Base-by-base conservation (phyloP, 2,797 vertebrate species). In the Hippoglossus hippoglossus region DNA sequence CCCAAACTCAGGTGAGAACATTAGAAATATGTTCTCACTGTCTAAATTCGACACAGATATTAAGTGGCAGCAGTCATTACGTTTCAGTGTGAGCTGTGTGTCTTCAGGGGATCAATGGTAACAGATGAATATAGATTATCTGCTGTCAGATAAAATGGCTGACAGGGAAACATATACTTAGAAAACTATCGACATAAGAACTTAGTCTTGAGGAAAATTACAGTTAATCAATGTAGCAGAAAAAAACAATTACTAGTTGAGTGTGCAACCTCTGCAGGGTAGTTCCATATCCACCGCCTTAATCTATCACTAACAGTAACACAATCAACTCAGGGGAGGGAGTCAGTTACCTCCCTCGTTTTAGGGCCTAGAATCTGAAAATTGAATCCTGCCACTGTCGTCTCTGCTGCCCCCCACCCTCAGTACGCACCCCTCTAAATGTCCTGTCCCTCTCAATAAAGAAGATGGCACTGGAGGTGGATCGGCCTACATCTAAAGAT, bases 211-310 rank as follows among this genome's bases (percentile, higher is more conserved):
- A 71, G 56, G 69, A 59, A 76, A 73, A 76, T 69, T 49, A 69
- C 68, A 75, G 67, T 39, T 61, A 63, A 75, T 81, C 85, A 80
- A 34, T 78, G 74, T 66, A 64, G 78, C 73, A 34, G 46, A 70
- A 71, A 83, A 77, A 71, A 78, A 72, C 68, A 75, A 82, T 82
- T 75, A 68, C 68, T 59, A 64, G 46, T 53, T 39, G 59, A 71
- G 63, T 69, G 8, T 60, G 65, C 77, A 84, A 65, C 51, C 41
- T 24, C 58, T n/a, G 56, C 68, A 24, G 63, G 63, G 57, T 49
- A 59, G 60, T 39, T 56, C 26, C 54, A 31, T 28, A 10, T 54
- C 49, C 71, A n/a, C 15, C 1, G 7, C 31, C 34, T 57, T 63
- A n/a, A 73, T 82, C 73, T 60, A 60, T 81, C 71, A 67, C 63